Evolutionary conservation across 2,888 invertebrate genomes (phyloP), one percentile per base, ranked within the genome.

Genomic region (Helleia helle): DNA sequence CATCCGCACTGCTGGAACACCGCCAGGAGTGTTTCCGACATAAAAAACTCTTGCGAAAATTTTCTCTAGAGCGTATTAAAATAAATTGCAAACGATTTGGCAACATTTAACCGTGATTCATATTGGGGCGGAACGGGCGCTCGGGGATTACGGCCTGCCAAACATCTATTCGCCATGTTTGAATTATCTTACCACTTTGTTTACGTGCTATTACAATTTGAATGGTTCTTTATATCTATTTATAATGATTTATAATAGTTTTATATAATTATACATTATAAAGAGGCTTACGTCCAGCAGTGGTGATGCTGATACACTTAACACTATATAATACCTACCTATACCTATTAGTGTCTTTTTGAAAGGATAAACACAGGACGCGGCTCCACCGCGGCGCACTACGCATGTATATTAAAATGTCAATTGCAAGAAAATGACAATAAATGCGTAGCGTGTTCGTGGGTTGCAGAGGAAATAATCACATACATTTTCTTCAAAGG

Each of bases 61-160:
- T 76, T 75, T 68, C 74, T 75, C 71, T 66, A 64, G 65, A 77
- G 72, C 79, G 68, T 80, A 84, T 84, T 84, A 83, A 83, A 84
- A 84, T 83, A 81, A 83, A 84, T 83, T 79, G 83, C 80, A 58
- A 73, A 67, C 83, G 74, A 83, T 84, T 83, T 84, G 83, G 83
- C 83, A 81, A 77, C 83, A 84, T 81, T 83, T 83, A 80, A 81
- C 77, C 76, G 76, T 80, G 81, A 81, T 80, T 80, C 80, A 81
- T 77, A 74, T 76, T 65, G 66, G 70, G 65, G 71, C 66, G 74
- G 70, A 68, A 62, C 68, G 70, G 72, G 69, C 77, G 65, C 68
- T 65, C 64, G 63, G 67, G 70, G 68, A 73, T 73, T 73, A 73
- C 67, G 64, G 66, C 64, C 70, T 72, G 73, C 75, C 76, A 76